phyloP scores from a whole-genome alignment of 2,113 vertebrate species.

The Pelvicachromis taeniatus region DNA sequence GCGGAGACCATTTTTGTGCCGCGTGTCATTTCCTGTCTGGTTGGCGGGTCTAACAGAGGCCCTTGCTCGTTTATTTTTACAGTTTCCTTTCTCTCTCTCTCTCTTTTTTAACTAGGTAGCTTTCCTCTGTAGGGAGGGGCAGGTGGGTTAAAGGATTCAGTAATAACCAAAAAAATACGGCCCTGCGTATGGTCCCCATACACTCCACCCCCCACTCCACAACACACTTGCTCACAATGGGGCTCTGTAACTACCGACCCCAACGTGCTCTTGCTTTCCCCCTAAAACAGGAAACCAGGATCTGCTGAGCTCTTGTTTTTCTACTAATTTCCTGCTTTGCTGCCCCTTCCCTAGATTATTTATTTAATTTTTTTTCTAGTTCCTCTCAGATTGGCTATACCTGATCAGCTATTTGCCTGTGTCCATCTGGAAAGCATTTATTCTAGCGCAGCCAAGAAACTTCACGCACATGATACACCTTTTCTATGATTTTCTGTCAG shows the following conservation, averaged over 20 bases:
- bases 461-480: not conserved
- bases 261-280: constrained; percentile 63
- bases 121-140: constrained; percentile 67
- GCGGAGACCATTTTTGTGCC: constrained; percentile 69
- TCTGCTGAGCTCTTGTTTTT: constrained; percentile 76
- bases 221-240: constrained; percentile 77
- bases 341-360: constrained; percentile 74
- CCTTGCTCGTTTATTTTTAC: constrained; percentile 79
- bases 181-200: constrained; percentile 56
- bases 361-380: constrained; percentile 64
- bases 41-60: constrained; percentile 62
- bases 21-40: constrained; percentile 78
- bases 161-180: constrained; percentile 51
- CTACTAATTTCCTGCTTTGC: constrained; percentile 79
- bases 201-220: constrained; percentile 65
- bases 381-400: constrained; percentile 58
- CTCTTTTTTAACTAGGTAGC: constrained; percentile 54
- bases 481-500: not conserved
- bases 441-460: not conserved
- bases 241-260: constrained; percentile 73
- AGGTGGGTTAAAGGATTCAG: constrained; percentile 60
- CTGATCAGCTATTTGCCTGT: constrained; percentile 50
- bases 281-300: constrained; percentile 78
- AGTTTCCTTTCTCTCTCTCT: constrained; percentile 72
- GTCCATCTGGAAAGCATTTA: constrained; percentile 19